Evolutionary conservation across 1,140 invertebrate genomes (phyloP), one percentile per base, ranked within the genome.

Genomic region (Leptestheria dahalacensis): DNA sequence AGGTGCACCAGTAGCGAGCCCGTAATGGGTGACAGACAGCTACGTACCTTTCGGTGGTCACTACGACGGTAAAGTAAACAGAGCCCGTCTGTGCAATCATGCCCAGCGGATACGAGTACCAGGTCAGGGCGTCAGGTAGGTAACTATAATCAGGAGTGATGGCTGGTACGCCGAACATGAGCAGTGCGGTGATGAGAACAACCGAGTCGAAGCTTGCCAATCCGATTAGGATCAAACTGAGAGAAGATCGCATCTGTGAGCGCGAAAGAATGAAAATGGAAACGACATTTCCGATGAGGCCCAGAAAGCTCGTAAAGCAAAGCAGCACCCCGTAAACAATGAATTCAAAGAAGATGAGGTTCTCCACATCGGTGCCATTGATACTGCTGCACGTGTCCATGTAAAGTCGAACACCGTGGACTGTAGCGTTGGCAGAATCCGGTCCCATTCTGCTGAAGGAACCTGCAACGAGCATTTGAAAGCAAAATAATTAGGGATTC

Each of bases 1-100:
- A 91, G 0, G 91, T 97, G 72, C 92, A 97, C 51, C 95, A 78
- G 0, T 85, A 85, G 48, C 88, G 78, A 0, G 91, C 91, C 62
- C 81, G 79, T 9, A 97, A 74, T 0, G 92, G 93, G 72, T 95
- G 89, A 69, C 93, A 97, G 0, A 98, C 94, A 1, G 93, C 94
- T 47, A 97, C 87, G 74, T 92, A 97, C 50, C 94, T 78, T 72
- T 98, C 94, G 64, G 96, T 78, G 0, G 94, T 97, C 46, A 97
- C 94, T 1, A 89, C 89, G 49, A 97, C 80, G 0, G 94, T 97
- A 63, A 96, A 78, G 75, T 96, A 98, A 50, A 95, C 89, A n/a
- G 64, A 61, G 50, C 63, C 62, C 1, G 67, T 68, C 64, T 79
- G 92, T 12, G 89, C 87, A 4, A 86, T 86, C 66, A 89, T 80